Evolutionary conservation across 2,113 vertebrate species (phyloP).

Genomic region (Cryptotis parvus): DNA sequence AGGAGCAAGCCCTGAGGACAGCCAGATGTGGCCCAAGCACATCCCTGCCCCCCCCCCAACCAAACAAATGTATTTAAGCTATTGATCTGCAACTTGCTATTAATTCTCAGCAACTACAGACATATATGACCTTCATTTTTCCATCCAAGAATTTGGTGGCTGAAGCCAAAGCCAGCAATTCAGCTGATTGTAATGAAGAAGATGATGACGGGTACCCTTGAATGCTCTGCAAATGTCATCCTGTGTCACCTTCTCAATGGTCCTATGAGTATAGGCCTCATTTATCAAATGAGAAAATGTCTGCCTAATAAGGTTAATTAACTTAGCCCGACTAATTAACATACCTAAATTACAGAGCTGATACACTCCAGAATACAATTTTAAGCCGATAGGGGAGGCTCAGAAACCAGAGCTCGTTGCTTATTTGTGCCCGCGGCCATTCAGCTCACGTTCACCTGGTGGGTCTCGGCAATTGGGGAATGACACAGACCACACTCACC

Average conservation of each 20-base stretch:
- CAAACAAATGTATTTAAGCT: not conserved
- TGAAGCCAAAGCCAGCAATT: not conserved
- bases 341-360: not conserved
- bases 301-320: not conserved
- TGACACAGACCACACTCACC: not conserved
- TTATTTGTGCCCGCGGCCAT: not conserved
- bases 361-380: not conserved
- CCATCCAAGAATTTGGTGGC: not conserved
- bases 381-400: not conserved
- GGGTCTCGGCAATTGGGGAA: not conserved
- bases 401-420: not conserved
- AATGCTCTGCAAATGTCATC: accelerated
- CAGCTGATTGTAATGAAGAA: not conserved
- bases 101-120: not conserved
- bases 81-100: not conserved
- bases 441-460: not conserved
- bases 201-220: too few species aligned
- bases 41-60: not conserved
- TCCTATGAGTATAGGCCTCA: accelerated
- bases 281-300: not conserved
- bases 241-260: accelerated
- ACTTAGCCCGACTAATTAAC: not conserved
- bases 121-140: not conserved
- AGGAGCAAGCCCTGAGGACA: too few species aligned
- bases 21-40: not conserved